Conservation (phyloP, 2,113 vertebrate species). For the Ornithorhynchus anatinus region DNA sequence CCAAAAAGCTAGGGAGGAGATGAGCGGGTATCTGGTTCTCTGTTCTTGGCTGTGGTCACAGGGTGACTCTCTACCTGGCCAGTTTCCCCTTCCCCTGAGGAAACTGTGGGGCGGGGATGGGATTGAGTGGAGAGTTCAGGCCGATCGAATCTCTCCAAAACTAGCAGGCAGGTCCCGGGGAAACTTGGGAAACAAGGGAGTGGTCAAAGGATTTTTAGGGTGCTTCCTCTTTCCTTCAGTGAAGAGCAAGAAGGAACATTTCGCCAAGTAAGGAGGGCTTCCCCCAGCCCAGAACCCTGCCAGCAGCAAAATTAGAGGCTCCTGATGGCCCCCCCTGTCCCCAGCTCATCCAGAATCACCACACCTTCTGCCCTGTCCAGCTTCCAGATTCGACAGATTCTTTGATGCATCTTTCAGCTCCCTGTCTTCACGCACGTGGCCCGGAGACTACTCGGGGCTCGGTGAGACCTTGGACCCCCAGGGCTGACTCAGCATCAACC, state of each 20-base stretch:
- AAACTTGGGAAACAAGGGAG: background rate
- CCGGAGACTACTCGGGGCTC: accelerated
- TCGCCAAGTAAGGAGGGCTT: too few species aligned
- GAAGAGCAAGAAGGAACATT: too few species aligned
- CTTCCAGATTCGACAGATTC: background rate
- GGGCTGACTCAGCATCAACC: background rate
- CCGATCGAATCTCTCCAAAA: too few species aligned
- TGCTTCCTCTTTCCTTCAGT: too few species aligned
- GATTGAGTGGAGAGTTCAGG: background rate
- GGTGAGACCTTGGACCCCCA: background rate
- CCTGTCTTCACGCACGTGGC: background rate
- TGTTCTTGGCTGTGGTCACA: too few species aligned
- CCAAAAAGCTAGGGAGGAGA: too few species aligned
- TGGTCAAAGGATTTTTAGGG: background rate
- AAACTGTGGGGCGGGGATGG: background rate
- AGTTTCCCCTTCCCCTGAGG: too few species aligned
- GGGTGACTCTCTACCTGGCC: too few species aligned
- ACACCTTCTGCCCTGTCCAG: accelerated
- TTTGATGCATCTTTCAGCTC: background rate
- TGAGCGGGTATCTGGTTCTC: too few species aligned
- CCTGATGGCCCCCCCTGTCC: background rate
- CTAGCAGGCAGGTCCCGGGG: too few species aligned
- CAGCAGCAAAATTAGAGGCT: too few species aligned
- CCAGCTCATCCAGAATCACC: background rate
- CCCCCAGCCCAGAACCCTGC: background rate